Evolutionary conservation across 2,113 vertebrate genomes (phyloP), one percentile per base, ranked within the genome.

Genomic region (Eubucco bourcierii): DNA sequence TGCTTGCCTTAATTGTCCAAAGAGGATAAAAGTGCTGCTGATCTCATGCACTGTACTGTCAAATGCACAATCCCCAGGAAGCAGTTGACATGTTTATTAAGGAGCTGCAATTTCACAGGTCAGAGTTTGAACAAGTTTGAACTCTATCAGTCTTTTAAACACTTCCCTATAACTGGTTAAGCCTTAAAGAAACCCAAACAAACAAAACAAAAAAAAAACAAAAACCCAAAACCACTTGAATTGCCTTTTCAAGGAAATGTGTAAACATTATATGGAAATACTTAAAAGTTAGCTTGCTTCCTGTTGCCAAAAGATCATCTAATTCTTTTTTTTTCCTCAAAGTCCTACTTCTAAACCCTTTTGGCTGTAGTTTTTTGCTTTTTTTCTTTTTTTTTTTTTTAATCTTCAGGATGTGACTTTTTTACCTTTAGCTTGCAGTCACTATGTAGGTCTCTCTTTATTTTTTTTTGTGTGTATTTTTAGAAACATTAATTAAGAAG

Each of bases 401-500:
- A 67, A 84, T 88, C 82, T 87, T 93, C 55, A 94, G 59, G 37
- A 84, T 96, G 90, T 96, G 84, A 44, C 81, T n/a, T 88, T 93
- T 91, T 94, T 95, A 64, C 55, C 58, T 90, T 82, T 58, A 39
- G 37, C 56, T 92, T 97, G 53, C 91, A 55, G 39, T 75, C 90
- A 75, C 37, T 78, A 76, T 78, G 39, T 94, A 94, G 94, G 96
- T 97, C 89, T 97, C 97, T 96, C 94, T 96, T 56, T n/a, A n/a
- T n/a, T n/a, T n/a, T n/a, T n/a, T n/a, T n/a, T n/a, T n/a, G n/a
- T 12, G 94, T 88, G 85, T 97, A 60, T 91, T 92, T 96, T 97
- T 96, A 95, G 95, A 97, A 97, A 74, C 88, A 50, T 88, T 95
- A 90, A 97, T 97, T 97, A 97, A 97, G 95, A 98, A 98, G 95